A percentile compares a stretch with the other conserved stretches of the same genome.
These are phyloP conservation scores for Conger conger DNA, from an alignment of 2,113 vertebrate genomes.

Conservation along the genomic window DNA sequence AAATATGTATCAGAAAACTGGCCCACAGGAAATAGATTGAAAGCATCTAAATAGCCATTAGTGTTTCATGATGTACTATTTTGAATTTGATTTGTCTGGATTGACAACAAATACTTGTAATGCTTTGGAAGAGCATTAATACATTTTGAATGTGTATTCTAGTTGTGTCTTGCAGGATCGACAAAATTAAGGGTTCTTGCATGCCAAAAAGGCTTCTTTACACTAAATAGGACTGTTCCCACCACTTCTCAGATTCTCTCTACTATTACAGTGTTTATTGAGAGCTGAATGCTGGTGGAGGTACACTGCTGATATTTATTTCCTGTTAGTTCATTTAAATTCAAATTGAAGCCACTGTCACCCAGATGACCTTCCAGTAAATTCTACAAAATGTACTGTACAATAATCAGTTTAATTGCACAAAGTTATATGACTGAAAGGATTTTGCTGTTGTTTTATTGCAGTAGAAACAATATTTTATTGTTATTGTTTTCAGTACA, in stretches of 20 bases:
- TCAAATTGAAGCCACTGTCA: background rate
- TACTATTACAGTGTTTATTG: background rate
- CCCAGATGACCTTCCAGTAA: too few species aligned
- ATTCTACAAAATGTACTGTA: background rate
- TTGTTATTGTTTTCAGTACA: too few species aligned
- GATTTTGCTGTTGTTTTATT: too few species aligned
- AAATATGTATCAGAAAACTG: background rate
- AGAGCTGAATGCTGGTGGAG: background rate
- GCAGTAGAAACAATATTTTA: too few species aligned
- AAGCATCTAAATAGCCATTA: background rate
- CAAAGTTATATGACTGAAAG: too few species aligned
- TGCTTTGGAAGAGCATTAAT: background rate
- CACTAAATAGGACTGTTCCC: background rate
- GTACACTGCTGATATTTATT: background rate
- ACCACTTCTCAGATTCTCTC: background rate
- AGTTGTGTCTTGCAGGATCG: background rate
- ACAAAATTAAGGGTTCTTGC: background rate
- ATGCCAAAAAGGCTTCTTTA: background rate
- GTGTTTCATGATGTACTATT: background rate
- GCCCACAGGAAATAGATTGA: background rate
- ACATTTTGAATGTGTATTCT: background rate
- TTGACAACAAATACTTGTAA: background rate
- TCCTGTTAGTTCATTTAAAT: background rate
- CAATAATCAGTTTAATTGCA: too few species aligned
- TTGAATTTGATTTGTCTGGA: background rate